Evolutionary conservation across 2,888 invertebrate genomes (phyloP).

Genomic region (Conistra vaccinii): DNA sequence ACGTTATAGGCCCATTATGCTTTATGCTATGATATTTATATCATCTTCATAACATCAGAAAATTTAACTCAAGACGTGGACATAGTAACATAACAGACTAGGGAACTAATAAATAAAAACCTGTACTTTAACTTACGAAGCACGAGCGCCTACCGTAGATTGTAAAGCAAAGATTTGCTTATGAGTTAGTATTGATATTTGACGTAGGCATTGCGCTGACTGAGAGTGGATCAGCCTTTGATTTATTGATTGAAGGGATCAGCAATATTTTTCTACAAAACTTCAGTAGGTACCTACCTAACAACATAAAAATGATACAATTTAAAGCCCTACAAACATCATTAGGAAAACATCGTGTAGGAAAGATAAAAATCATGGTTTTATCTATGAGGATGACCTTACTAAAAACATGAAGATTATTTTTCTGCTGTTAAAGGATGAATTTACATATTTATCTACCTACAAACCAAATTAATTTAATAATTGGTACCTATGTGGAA

Average conservation of each 20-base stretch:
- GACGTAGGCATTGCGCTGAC: neutral
- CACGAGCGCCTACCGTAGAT: slow-evolving; percentile 17
- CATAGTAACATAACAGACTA: too few species aligned
- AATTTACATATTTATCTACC: neutral
- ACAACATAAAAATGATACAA: neutral
- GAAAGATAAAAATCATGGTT: neutral
- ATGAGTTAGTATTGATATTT: neutral
- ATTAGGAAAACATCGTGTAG: too few species aligned
- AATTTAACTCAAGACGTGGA: neutral
- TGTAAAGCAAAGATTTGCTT: slow-evolving; percentile 22
- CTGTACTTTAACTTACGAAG: neutral
- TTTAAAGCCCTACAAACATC: neutral
- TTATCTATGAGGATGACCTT: neutral
- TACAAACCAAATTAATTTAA: neutral
- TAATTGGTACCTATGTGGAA: neutral
- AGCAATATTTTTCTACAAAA: neutral
- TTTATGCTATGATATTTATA: neutral
- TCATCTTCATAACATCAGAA: too few species aligned
- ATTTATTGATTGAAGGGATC: too few species aligned
- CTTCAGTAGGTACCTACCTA: too few species aligned
- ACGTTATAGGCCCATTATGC: too few species aligned
- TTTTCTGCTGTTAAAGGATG: neutral
- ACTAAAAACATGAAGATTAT: neutral
- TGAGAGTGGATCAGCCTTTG: too few species aligned
- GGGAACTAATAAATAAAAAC: neutral